These are phyloP conservation scores for Dromius quadrimaculatus DNA, from an alignment of 2,888 invertebrate species.

Conservation along the genomic window DNA sequence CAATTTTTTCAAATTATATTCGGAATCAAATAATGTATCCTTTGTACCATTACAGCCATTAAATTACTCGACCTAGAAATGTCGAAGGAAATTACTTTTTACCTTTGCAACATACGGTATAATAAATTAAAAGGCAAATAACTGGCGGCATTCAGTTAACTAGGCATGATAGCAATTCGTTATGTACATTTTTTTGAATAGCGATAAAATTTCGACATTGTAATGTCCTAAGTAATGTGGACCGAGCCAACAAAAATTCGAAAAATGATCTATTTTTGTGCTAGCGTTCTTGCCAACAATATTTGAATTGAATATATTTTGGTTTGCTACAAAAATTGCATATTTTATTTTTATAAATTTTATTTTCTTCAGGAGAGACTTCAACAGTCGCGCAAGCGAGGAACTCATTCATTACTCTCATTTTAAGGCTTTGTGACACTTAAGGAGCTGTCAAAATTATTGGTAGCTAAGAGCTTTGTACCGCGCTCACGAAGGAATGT, in stretches of 20 bases:
- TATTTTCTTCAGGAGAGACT: no score
- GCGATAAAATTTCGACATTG: conserved; percentile 35
- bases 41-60: conserved; percentile 6
- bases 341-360: no score
- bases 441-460: no score
- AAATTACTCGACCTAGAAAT: conserved; percentile 43
- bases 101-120: conserved; percentile 18
- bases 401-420: no score
- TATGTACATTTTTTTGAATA: conserved; percentile 29
- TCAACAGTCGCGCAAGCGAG: no score
- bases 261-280: conserved; percentile 13
- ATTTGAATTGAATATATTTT: no score
- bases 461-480: no score
- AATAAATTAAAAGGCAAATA: conserved; percentile 41
- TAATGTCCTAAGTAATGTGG: not conserved
- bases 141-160: conserved; percentile 3
- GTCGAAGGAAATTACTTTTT: conserved; percentile 43
- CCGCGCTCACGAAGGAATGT: no score
- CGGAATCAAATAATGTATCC: conserved; percentile 8
- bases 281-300: not conserved
- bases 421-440: no score
- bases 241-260: not conserved
- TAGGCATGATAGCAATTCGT: conserved; percentile 21
- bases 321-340: no score
- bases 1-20: conserved; percentile 17